phyloP scores from a whole-genome alignment of 2,113 vertebrate genomes.

The Pithys albifrons region DNA sequence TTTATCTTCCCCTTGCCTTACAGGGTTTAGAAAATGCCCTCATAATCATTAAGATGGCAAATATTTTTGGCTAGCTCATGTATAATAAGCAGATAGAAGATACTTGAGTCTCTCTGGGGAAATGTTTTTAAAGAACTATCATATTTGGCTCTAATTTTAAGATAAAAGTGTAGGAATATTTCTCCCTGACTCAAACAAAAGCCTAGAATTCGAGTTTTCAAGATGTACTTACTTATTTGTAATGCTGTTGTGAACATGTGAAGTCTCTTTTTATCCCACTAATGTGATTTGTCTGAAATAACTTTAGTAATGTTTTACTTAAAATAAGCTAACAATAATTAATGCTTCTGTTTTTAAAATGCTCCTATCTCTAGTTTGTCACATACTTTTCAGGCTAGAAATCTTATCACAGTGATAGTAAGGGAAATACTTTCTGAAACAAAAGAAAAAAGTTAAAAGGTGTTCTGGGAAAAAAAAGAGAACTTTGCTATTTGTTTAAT shows the following conservation, averaged over 20 bases:
- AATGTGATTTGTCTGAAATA: background rate
- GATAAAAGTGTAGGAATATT: background rate
- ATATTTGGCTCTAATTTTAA: background rate
- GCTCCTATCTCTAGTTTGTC: background rate
- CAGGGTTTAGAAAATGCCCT: conserved; percentile 4
- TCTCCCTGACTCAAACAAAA: background rate
- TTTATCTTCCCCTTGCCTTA: conserved; percentile 50
- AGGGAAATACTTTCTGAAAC: background rate
- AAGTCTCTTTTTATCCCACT: background rate
- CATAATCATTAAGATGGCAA: conserved; percentile 25
- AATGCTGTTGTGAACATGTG: background rate
- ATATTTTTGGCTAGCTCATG: background rate
- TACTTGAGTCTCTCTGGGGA: background rate
- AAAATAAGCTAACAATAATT: background rate
- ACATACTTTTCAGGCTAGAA: background rate
- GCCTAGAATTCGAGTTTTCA: background rate
- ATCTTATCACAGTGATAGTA: background rate
- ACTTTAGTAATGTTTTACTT: background rate
- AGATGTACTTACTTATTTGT: background rate
- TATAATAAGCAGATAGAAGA: background rate
- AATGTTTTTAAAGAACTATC: background rate
- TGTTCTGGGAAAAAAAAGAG: background rate
- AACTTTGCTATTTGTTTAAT: background rate
- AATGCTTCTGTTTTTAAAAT: background rate
- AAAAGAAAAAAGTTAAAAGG: background rate